phyloP scores from a whole-genome alignment of 1,140 invertebrate species.

The Pinna nobilis region DNA sequence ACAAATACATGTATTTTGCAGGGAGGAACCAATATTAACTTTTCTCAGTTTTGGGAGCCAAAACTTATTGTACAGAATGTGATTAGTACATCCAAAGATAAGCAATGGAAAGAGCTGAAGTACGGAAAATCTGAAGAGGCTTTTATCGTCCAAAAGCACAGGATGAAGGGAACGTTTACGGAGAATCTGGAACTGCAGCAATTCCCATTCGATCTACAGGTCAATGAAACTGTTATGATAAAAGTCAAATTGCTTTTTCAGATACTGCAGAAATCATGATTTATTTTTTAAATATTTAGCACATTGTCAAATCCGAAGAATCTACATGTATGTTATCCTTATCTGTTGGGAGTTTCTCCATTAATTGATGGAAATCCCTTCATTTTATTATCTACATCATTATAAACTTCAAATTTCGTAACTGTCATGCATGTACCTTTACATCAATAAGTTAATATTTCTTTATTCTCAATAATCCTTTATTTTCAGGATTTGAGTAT shows the following conservation, averaged over 20 bases:
- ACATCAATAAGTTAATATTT: too few relatives aligned
- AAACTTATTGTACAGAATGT: constrained; percentile 66
- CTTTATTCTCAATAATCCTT: too few relatives aligned
- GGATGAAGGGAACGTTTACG: constrained; percentile 64
- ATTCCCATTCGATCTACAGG: constrained; percentile 64
- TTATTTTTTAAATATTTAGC: background rate
- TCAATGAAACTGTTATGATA: too few relatives aligned
- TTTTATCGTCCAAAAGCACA: constrained; percentile 62
- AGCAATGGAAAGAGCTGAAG: constrained; percentile 55
- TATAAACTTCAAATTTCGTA: too few relatives aligned
- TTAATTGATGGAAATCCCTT: too few relatives aligned
- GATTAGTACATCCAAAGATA: constrained; percentile 57
- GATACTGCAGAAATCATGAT: too few relatives aligned
- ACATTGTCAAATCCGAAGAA: background rate
- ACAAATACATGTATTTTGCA: too few relatives aligned
- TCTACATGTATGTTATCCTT: too few relatives aligned
- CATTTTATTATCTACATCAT: too few relatives aligned
- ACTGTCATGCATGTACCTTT: too few relatives aligned
- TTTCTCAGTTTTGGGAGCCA: constrained; percentile 66
- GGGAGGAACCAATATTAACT: constrained; percentile 56
- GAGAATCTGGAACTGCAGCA: constrained; percentile 65
- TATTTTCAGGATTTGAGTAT: constrained; percentile 61
- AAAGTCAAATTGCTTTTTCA: too few relatives aligned
- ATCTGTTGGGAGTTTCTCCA: too few relatives aligned
- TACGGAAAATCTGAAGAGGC: constrained; percentile 42